Base-by-base conservation (phyloP, 2,888 invertebrate genomes). In the Liposcelis brunnea region DNA sequence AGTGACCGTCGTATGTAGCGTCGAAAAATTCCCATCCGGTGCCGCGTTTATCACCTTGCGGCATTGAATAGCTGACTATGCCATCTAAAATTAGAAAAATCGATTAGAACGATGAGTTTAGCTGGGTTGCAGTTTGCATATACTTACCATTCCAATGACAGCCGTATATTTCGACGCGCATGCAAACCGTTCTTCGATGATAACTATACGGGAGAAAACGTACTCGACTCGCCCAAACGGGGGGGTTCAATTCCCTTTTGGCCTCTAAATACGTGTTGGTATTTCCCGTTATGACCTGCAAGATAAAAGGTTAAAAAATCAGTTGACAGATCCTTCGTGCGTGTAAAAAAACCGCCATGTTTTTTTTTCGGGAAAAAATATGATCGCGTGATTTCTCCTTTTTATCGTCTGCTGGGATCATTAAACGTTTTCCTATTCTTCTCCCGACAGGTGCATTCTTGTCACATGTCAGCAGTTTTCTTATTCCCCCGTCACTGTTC, bases 101-200 rank as follows among this genome's bases (percentile, higher is more conserved):
- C 38, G 11, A 38, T 31, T 32, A 31, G 12, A 33, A 18, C 18
- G 36, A 12, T 21, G 12, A 16, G 12, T 31, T 11, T 19, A 33
- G 11, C 10, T 31, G 42, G n/a, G n/a, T n/a, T n/a, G n/a, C n/a
- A n/a, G n/a, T n/a, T n/a, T n/a, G n/a, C n/a, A n/a, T n/a, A n/a
- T n/a, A n/a, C 65, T 65, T 50, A 80, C 80, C 78, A 58, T 74
- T 77, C 80, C 86, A 87, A 36, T 70, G 69, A 60, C 90, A 91
- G 16, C 91, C 91, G 61, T 86, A 89, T 21, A 91, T 62, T 61
- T 91, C 91, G 31, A 90, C 83, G 49, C 91, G 67, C 83, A 93
- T 82, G 66, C 91, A 93, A 44, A 90, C 85, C 0, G 87, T 90
- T 49, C 89, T 71, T 4, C 76, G 74, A 58, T 83, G 80, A 50